These are phyloP conservation scores for Felis chaus DNA, from an alignment of 2,113 vertebrate species.

Conservation along the genomic window DNA sequence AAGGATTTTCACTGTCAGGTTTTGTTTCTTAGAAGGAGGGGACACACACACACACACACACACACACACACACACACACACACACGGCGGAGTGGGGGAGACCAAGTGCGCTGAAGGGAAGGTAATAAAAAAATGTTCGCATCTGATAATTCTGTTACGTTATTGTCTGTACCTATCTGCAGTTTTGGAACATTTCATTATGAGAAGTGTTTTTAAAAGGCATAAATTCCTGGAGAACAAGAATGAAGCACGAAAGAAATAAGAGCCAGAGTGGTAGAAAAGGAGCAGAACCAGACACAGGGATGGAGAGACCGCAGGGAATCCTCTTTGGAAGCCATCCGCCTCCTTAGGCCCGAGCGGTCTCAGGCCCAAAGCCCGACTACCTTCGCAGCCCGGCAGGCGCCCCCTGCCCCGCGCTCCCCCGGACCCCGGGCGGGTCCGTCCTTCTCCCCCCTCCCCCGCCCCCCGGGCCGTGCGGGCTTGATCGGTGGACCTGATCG, in stretches of 20 bases:
- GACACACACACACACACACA: not conserved
- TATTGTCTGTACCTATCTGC: not conserved
- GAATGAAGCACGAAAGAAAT: not conserved
- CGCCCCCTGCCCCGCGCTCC: too few relatives aligned
- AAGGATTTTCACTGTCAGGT: not conserved
- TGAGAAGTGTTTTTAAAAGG: not conserved
- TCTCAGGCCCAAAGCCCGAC: not conserved
- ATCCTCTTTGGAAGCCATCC: not conserved
- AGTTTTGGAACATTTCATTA: not conserved
- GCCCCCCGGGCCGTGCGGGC: not conserved
- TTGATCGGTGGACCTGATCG: fast-evolving
- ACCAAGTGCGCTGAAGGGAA: not conserved
- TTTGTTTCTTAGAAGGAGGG: not conserved
- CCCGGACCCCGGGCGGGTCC: fast-evolving
- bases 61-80: not conserved
- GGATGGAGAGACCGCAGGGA: not conserved
- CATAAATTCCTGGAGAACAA: not conserved
- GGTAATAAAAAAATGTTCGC: not conserved
- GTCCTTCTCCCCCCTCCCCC: not conserved
- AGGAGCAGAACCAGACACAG: not conserved
- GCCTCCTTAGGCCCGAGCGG: not conserved
- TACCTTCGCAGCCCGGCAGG: not conserved
- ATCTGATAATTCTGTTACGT: not conserved
- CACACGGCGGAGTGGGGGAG: not conserved
- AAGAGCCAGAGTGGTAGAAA: not conserved